Percentiles rank a stretch among this genome's conserved stretches.
phyloP scores from a whole-genome alignment of 2,888 invertebrate species.

The Scaptomyza flava region DNA sequence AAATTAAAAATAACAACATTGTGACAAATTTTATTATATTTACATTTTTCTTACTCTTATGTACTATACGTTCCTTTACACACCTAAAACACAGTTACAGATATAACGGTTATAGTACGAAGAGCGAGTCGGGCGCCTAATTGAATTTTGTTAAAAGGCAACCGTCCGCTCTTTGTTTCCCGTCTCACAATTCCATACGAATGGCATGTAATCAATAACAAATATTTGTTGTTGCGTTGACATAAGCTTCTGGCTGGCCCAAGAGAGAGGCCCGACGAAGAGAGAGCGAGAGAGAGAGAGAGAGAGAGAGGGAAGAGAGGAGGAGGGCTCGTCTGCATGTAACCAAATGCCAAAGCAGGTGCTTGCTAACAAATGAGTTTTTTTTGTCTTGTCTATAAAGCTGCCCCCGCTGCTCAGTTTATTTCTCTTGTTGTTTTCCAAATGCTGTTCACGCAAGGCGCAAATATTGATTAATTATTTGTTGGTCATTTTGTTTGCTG shows the following conservation, averaged over 20 bases:
- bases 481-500: conserved; percentile 11
- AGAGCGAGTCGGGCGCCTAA: conserved; percentile 49
- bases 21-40: too few species aligned
- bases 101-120: conserved; percentile 43
- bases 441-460: conserved; percentile 53
- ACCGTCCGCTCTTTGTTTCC: conserved; percentile 11
- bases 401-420: conserved; percentile 8
- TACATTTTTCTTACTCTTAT: too few species aligned
- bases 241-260: conserved; percentile 44
- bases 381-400: conserved; percentile 10
- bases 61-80: neutral
- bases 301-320: neutral
- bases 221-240: conserved; percentile 68
- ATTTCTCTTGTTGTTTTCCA: conserved; percentile 16
- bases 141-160: conserved; percentile 64
- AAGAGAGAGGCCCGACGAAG: neutral
- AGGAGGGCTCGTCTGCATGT: conserved; percentile 42
- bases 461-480: conserved; percentile 76
- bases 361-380: conserved; percentile 63
- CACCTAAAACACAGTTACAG: conserved; percentile 52
- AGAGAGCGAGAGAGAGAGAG: too few species aligned
- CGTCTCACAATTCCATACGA: conserved; percentile 49
- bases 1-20: too few species aligned
- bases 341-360: conserved; percentile 49
- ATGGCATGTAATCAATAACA: conserved; percentile 76